Percentiles rank a stretch among this genome's conserved stretches.
Evolutionary conservation across 2,113 vertebrate species (phyloP).

Genomic region (Entomyzon cyanotis): DNA sequence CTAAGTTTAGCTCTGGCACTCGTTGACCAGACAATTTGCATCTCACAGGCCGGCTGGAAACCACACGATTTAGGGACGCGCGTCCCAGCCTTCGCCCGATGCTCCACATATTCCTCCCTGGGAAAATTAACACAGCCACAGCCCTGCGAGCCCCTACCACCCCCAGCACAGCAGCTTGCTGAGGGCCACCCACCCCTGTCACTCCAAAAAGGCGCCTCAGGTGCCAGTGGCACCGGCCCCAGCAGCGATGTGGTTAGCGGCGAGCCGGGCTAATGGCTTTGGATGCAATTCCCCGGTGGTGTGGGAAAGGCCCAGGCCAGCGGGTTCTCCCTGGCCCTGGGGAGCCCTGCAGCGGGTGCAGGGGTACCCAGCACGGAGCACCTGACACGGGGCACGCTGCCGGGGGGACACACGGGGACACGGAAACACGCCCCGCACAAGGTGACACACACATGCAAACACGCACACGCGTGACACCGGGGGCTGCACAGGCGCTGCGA

Average conservation of each 20-base stretch:
- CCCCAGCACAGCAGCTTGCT: background rate
- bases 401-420: background rate
- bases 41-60: constrained; percentile 29
- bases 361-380: background rate
- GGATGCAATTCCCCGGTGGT: background rate
- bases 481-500: background rate
- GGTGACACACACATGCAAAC: background rate
- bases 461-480: background rate
- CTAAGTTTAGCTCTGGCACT: background rate
- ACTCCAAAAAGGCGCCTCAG: background rate
- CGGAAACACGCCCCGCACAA: background rate
- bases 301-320: background rate
- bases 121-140: background rate
- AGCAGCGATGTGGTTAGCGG: background rate
- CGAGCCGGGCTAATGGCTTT: background rate
- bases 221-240: background rate
- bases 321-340: background rate
- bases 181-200: background rate
- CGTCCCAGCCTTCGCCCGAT: background rate
- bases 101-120: background rate
- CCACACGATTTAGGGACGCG: constrained; percentile 28
- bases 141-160: accelerated
- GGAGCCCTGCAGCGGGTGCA: background rate
- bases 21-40: constrained; percentile 34
- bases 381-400: background rate